Evolutionary conservation across 2,797 vertebrate genomes (phyloP).

Genomic region (Amphiprion clarkii): DNA sequence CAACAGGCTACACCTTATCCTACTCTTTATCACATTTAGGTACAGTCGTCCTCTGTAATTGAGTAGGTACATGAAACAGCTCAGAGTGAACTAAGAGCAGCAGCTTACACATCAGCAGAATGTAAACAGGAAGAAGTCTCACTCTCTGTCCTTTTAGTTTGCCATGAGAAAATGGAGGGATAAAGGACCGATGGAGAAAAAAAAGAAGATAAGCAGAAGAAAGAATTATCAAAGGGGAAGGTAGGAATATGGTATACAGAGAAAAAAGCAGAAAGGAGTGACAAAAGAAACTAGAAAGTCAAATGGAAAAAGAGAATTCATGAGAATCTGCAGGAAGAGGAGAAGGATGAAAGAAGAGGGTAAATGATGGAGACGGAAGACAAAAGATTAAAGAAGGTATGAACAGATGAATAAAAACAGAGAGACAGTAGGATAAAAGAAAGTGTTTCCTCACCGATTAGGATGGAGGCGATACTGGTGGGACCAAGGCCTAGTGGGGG

Average conservation of each 20-base stretch:
- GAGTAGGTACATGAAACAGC: not conserved
- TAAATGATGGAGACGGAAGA: not conserved
- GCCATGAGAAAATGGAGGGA: no score
- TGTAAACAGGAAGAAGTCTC: not conserved
- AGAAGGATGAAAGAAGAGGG: not conserved
- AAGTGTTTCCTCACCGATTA: slow-evolving; percentile 85
- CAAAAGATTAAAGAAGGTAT: not conserved
- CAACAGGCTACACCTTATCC: slow-evolving; percentile 4
- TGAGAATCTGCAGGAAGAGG: not conserved
- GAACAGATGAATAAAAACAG: not conserved
- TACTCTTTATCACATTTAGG: not conserved
- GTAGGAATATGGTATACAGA: not conserved
- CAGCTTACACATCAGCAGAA: not conserved
- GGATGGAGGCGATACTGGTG: slow-evolving; percentile 87
- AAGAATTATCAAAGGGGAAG: not conserved
- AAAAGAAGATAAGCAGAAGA: no score
- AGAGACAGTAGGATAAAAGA: not conserved
- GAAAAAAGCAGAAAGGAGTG: not conserved
- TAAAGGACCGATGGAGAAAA: no score
- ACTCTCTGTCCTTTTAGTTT: no score
- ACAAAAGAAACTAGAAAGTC: not conserved
- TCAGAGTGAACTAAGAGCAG: not conserved
- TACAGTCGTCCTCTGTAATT: not conserved
- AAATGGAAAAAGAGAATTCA: not conserved
- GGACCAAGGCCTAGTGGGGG: slow-evolving; percentile 86